A percentile compares a stretch with the other conserved stretches of the same genome.
phyloP scores from a whole-genome alignment of 2,113 vertebrate genomes.

The Heloderma charlesbogerti region DNA sequence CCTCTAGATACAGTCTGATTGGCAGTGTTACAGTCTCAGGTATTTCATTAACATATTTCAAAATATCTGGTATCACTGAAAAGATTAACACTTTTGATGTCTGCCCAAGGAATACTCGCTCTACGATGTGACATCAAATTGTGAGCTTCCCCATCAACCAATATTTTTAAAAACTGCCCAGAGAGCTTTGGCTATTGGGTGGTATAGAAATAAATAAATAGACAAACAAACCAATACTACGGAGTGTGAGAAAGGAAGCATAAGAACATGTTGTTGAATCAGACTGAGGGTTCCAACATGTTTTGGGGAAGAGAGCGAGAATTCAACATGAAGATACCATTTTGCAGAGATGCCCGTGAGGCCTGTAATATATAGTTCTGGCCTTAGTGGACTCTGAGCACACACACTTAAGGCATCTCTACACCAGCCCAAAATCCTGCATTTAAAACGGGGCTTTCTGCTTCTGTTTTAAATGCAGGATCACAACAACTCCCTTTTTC shows the following conservation, averaged over 20 bases:
- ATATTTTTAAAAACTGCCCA: too few relatives aligned
- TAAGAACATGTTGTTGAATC: background rate
- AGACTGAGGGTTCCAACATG: background rate
- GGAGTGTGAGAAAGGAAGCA: background rate
- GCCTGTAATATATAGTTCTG: background rate
- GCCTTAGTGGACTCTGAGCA: background rate
- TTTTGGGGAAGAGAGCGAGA: background rate
- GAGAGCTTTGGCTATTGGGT: too few relatives aligned
- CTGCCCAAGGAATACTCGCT: background rate
- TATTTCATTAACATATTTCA: slow-evolving; percentile 1
- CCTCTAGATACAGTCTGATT: slow-evolving; percentile 12
- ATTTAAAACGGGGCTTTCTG: too few relatives aligned
- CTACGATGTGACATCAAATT: background rate
- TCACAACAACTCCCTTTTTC: too few relatives aligned
- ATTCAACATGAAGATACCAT: background rate
- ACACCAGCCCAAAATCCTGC: too few relatives aligned
- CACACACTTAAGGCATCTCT: background rate
- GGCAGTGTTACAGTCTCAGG: background rate
- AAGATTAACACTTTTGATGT: background rate
- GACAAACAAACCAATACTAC: too few relatives aligned
- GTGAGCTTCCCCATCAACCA: background rate
- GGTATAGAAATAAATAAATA: too few relatives aligned
- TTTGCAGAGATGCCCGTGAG: background rate
- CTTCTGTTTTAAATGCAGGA: too few relatives aligned
- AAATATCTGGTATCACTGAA: background rate